Conservation (phyloP, 2,888 invertebrate species). For the Xestia c-nigrum region DNA sequence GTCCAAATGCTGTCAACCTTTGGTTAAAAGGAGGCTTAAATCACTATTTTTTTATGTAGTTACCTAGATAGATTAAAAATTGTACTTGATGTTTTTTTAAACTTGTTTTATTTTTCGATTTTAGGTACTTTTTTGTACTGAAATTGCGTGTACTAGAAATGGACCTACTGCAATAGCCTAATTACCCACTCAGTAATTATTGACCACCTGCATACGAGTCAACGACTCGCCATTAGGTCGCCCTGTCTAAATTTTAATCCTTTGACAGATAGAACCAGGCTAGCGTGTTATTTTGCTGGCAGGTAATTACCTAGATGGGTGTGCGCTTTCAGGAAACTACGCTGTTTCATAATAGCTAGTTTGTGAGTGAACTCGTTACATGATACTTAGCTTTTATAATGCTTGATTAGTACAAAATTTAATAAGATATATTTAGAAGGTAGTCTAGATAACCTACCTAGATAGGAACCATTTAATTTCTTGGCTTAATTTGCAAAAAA, state of each 20-base stretch:
- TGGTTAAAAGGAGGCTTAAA: neutral
- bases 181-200: conserved; percentile 12
- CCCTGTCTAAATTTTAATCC: conserved; percentile 39
- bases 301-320: conserved; percentile 45
- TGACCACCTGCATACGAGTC: conserved; percentile 31
- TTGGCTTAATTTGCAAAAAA: no score
- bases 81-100: neutral
- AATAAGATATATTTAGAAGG: neutral
- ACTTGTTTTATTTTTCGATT: rapidly evolving
- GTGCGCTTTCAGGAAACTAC: conserved; percentile 24
- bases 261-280: conserved; percentile 45
- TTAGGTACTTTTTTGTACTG: neutral
- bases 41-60: neutral
- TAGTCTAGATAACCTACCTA: neutral
- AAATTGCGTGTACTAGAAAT: neutral
- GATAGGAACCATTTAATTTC: neutral
- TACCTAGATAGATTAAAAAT: neutral
- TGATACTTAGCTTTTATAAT: neutral
- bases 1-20: neutral
- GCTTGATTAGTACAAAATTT: neutral
- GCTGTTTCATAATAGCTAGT: conserved; percentile 9
- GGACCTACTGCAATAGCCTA: neutral
- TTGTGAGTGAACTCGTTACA: neutral
- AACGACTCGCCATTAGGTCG: conserved; percentile 9
- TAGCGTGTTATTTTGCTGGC: conserved; percentile 30